Base-by-base conservation (phyloP, 2,797 vertebrate species). In the Lycodopsis pacificus region DNA sequence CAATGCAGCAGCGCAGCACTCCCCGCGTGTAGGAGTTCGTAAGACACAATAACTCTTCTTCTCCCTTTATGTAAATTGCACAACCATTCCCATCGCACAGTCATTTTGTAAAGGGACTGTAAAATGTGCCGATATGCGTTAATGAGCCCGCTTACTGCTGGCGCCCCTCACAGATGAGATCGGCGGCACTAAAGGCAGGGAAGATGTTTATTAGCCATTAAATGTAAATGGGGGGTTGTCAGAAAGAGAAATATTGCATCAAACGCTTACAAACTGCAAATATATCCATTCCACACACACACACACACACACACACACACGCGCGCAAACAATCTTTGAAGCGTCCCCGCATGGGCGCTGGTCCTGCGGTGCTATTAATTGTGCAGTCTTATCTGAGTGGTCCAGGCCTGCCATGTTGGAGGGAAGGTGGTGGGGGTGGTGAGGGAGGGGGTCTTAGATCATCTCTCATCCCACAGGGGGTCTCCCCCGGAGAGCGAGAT, bases 311-410 rank as follows among this genome's bases (percentile, higher is more conserved):
- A n/a, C n/a, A n/a, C n/a, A n/a, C n/a, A n/a, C n/a, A n/a, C n/a
- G n/a, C n/a, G n/a, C n/a, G n/a, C n/a, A n/a, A n/a, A n/a, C 15
- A 72, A 65, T 80, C 88, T 91, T 89, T 92, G 89, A 92, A 89
- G 86, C 87, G 81, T 79, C 71, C 90, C 86, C 7, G 83, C 8
- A 19, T 73, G 77, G 87, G 84, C 3, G 53, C 70, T 46, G 75
- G 76, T 86, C 90, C 86, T 85, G 84, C 65, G 82, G 89, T 79
- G 84, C 86, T 84, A 89, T 92, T 93, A 94, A 93, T 92, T 92
- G 89, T 83, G 65, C 71, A 62, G 88, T 90, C 91, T 94, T 94
- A 94, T 93, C 92, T 70, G 79, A 81, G 90, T 66, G 79, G 87
- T 73, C 84, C 93, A 93, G 90, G 87, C 91, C 86, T 78, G 90